Base-by-base conservation (phyloP, 2,888 invertebrate species). In the Ennomos quercinarius region DNA sequence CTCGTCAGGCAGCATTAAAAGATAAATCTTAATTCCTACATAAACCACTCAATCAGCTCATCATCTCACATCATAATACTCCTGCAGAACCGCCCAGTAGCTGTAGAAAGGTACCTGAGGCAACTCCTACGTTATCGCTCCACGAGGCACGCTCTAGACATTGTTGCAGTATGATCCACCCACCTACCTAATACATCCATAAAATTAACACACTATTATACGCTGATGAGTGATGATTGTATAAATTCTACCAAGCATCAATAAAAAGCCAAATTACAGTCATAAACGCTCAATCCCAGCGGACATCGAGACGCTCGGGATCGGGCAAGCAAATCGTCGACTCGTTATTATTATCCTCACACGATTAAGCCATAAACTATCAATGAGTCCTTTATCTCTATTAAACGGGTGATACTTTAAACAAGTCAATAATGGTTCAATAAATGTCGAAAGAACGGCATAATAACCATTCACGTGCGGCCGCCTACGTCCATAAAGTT, bases 341-440 rank as follows among this genome's bases (percentile, higher is more conserved):
- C 63, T 72, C 72, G 72, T 80, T 80, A 75, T 75, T 17, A 17
- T 17, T 17, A 80, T 78, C 76, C 80, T 77, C 81, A 77, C 78
- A 75, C 82, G 83, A 89, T 89, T 79, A 89, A 91, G 87, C 78
- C 81, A 88, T 91, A 89, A 91, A 89, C 82, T 83, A 89, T 83
- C 79, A 81, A 76, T 80, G 74, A 80, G 84, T 87, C 86, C 88
- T 91, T 89, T 91, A 91, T 91, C 90, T 89, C 86, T 88, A 91
- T 89, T 89, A 91, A 90, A 80, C 84, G 82, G 83, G 83, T 87
- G 86, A 91, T 91, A 90, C 87, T 88, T 91, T 91, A 90, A 90
- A 91, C 91, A 88, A 89, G 87, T 89, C 91, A 90, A 91, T 92
- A 91, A 91, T 87, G 86, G 85, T 89, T 84, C 91, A 89, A 91